Percentiles rank a stretch among this genome's conserved stretches.
phyloP scores from a whole-genome alignment of 35 echinoderm and acorn worm species.

The Strongylocentrotus purpuratus region DNA sequence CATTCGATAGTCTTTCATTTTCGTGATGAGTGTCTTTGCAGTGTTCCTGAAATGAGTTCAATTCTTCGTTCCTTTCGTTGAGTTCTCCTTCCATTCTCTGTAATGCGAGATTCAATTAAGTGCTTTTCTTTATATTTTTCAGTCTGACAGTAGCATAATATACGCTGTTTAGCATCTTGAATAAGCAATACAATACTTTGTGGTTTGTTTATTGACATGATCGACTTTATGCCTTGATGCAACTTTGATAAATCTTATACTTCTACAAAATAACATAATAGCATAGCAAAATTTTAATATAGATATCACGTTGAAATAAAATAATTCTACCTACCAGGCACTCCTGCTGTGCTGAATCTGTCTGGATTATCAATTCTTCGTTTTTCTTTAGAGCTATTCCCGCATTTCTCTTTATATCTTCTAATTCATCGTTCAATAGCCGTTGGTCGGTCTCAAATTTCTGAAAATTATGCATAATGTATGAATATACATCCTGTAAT shows the following conservation, averaged over 20 bases:
- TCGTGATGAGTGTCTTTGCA: background rate
- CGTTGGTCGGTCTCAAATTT: background rate
- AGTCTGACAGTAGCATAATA: too few species aligned
- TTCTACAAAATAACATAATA: too few species aligned
- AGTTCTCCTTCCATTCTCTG: background rate
- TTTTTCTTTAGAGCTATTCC: background rate
- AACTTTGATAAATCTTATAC: too few species aligned
- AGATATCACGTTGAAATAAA: too few species aligned
- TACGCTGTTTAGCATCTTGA: too few species aligned
- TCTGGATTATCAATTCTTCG: background rate
- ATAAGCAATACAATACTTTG: too few species aligned
- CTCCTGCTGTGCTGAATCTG: background rate
- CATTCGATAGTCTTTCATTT: background rate
- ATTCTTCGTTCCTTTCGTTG: background rate
- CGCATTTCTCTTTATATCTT: background rate
- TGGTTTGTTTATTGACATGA: too few species aligned
- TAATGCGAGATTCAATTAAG: background rate
- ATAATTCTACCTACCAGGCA: background rate
- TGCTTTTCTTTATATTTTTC: too few species aligned
- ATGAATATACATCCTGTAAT: too few species aligned
- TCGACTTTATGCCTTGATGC: too few species aligned
- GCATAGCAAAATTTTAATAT: too few species aligned
- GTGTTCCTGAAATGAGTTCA: background rate
- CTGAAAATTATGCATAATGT: background rate
- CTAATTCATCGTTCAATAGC: background rate